Evolutionary conservation across 1,140 invertebrate genomes (phyloP).

Genomic region (Drosophila sechellia): DNA sequence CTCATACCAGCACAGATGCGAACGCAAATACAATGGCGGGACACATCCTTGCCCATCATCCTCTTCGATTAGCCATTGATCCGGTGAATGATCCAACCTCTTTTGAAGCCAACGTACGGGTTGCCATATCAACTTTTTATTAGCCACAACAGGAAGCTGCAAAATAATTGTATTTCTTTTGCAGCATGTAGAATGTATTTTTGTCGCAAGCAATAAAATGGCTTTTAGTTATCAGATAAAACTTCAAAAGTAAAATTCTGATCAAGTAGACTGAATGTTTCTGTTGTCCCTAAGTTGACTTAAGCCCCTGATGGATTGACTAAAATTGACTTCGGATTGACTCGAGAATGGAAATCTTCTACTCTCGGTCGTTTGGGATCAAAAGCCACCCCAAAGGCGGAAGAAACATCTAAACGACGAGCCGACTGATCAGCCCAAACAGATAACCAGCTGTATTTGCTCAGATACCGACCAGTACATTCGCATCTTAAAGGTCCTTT

Average conservation of each 20-base stretch:
- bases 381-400: slow-evolving; percentile 25
- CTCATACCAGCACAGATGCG: not conserved
- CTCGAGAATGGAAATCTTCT: slow-evolving; percentile 39
- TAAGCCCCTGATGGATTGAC: slow-evolving; percentile 43
- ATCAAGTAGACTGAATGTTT: not conserved
- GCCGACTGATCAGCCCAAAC: slow-evolving; percentile 14
- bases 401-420: not conserved
- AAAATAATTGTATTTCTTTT: no score
- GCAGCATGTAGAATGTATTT: no score
- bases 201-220: no score
- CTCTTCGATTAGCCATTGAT: slow-evolving; percentile 70
- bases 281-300: slow-evolving; percentile 38
- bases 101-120: not conserved
- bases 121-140: no score
- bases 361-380: slow-evolving; percentile 26
- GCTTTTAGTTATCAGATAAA: no score
- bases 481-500: slow-evolving; percentile 34
- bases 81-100: slow-evolving; percentile 63
- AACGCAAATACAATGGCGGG: slow-evolving; percentile 17
- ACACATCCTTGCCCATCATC: slow-evolving; percentile 18
- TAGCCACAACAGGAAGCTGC: no score
- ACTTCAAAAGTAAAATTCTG: no score
- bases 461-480: not conserved
- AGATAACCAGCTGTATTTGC: slow-evolving; percentile 37
- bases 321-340: slow-evolving; percentile 40